Conservation (phyloP, 2,113 vertebrate species). For the Pampusana beccarii region DNA sequence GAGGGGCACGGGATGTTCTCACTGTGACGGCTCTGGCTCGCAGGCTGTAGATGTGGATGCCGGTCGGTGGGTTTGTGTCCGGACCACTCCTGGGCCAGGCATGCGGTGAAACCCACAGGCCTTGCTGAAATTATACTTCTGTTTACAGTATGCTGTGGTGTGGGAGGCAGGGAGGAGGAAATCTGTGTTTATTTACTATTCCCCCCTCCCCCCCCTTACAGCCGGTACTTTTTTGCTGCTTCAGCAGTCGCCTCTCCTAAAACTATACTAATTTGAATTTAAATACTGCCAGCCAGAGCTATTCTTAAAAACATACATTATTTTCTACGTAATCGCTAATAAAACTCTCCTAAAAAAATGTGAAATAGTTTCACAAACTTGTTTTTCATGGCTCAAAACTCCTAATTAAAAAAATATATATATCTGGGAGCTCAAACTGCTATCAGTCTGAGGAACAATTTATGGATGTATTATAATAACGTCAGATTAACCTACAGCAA, state of each 20-base stretch:
- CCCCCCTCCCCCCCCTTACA: background rate
- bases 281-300: background rate
- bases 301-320: background rate
- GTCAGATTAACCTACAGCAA: background rate
- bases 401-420: background rate
- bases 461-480: background rate
- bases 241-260: background rate
- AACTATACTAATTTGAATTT: background rate
- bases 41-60: fast-evolving
- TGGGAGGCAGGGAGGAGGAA: background rate
- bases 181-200: background rate
- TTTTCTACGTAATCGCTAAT: background rate
- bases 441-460: background rate
- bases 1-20: background rate
- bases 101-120: background rate
- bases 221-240: background rate
- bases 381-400: background rate
- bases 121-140: background rate
- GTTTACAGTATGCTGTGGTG: background rate
- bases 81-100: background rate
- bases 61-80: fast-evolving
- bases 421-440: background rate
- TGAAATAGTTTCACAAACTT: background rate
- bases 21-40: fast-evolving
- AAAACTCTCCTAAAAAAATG: background rate